Evolutionary conservation across 2,113 vertebrate species (phyloP).

Genomic region (Mesembrinibis cayennensis): DNA sequence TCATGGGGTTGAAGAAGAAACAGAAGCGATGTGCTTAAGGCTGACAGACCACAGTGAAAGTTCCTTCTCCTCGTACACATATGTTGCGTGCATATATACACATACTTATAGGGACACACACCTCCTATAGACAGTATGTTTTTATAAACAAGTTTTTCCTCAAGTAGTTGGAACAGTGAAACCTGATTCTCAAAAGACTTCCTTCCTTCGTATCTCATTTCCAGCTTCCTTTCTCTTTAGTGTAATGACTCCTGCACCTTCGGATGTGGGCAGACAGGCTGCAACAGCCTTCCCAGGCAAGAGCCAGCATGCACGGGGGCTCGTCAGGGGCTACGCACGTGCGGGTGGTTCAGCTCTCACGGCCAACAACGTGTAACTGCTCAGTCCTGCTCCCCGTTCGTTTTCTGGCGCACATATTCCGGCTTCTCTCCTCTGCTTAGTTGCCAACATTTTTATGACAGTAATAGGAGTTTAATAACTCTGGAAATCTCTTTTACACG

Average conservation of each 20-base stretch:
- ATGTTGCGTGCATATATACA: neutral
- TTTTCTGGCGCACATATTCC: neutral
- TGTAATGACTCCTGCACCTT: neutral
- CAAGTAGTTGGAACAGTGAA: neutral
- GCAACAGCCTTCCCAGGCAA: neutral
- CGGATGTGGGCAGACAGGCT: neutral
- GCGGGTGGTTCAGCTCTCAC: neutral
- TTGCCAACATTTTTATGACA: neutral
- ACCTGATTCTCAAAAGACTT: neutral
- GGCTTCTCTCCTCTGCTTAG: neutral
- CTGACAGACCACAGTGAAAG: neutral
- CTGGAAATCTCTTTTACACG: neutral
- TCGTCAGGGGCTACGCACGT: neutral
- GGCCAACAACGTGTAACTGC: neutral
- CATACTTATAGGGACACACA: neutral
- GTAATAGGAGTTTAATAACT: neutral
- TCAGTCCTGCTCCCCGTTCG: neutral
- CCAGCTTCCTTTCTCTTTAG: neutral
- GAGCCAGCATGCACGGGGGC: neutral
- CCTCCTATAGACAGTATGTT: neutral
- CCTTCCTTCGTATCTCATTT: neutral
- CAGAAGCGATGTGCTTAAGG: neutral
- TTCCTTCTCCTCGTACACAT: neutral
- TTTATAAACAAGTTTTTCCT: neutral
- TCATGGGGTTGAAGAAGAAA: neutral